phyloP scores from a whole-genome alignment of 2,888 invertebrate species.

The Glyphotaelius pellucidus region DNA sequence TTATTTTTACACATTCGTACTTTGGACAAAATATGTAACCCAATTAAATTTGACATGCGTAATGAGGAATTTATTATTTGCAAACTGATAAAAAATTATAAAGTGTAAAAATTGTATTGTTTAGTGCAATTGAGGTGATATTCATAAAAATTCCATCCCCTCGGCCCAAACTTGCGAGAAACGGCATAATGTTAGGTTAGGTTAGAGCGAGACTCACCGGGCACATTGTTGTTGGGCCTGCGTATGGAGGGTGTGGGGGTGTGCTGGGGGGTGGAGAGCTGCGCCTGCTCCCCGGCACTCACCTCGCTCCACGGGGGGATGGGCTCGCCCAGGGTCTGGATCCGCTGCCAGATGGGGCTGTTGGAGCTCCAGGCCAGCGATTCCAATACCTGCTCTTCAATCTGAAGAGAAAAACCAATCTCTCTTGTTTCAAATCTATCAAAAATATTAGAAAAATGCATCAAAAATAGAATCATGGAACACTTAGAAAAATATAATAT shows the following conservation, averaged over 20 bases:
- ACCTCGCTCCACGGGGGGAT: slow-evolving; percentile 90
- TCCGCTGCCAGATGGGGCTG: slow-evolving; percentile 92
- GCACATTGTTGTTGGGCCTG: slow-evolving; percentile 24
- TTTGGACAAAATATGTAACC: no score
- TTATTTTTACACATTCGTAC: no score
- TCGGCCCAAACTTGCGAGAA: neutral
- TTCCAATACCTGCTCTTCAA: slow-evolving; percentile 96
- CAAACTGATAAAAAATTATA: no score
- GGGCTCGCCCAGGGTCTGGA: slow-evolving; percentile 78
- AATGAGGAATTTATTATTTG: no score
- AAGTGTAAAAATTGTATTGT: no score
- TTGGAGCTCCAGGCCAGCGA: slow-evolving; percentile 91
- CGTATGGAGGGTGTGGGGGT: slow-evolving; percentile 10
- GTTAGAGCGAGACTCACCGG: neutral
- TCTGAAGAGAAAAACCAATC: slow-evolving; percentile 77
- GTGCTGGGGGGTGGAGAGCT: slow-evolving; percentile 4
- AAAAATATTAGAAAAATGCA: no score
- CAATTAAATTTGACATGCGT: no score
- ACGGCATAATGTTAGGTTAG: neutral
- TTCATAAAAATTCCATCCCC: neutral
- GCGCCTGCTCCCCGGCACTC: slow-evolving; percentile 69
- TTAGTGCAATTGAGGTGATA: no score
- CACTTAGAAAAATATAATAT: no score
- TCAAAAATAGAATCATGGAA: no score
- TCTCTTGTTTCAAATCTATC: no score